Conservation (phyloP, 2,113 vertebrate species). For the Sisor rabdophorus region DNA sequence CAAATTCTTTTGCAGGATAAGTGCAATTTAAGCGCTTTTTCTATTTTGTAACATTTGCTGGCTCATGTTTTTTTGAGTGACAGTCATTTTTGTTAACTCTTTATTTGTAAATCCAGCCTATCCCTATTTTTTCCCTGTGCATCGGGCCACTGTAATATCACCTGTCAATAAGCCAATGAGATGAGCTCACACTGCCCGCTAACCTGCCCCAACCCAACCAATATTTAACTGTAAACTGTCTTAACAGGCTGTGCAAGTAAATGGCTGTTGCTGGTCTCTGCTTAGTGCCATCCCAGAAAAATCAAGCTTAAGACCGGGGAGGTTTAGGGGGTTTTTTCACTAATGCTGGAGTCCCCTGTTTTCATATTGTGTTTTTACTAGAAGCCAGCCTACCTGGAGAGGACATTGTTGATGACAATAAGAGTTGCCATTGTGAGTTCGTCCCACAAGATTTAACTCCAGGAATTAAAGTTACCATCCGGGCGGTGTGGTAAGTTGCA, state of each 20-base stretch:
- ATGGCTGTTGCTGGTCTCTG: constrained; percentile 47
- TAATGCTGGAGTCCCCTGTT: constrained; percentile 43
- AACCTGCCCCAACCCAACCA: constrained; percentile 35
- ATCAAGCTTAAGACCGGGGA: constrained; percentile 13
- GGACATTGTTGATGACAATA: constrained; percentile 88
- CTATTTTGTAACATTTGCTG: constrained; percentile 13
- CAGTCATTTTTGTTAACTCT: constrained; percentile 33
- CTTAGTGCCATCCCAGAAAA: constrained; percentile 46
- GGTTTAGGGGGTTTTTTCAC: constrained; percentile 18
- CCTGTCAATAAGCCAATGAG: constrained; percentile 24
- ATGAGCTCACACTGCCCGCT: constrained; percentile 36
- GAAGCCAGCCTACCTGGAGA: constrained; percentile 91
- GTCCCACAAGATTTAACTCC: constrained; percentile 90
- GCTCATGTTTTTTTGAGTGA: constrained; percentile 43
- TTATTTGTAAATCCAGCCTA: constrained; percentile 16
- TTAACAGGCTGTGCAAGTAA: constrained; percentile 51
- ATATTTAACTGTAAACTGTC: constrained; percentile 24
- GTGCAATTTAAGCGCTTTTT: constrained; percentile 11
- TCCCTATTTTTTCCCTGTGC: constrained; percentile 24
- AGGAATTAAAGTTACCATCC: constrained; percentile 92
- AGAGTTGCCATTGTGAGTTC: constrained; percentile 94
- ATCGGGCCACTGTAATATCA: constrained; percentile 35
- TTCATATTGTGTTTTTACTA: constrained; percentile 59
- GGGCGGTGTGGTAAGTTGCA: constrained; percentile 89
- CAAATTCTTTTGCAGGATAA: constrained; percentile 14